Evolutionary conservation across 2,888 invertebrate species (phyloP).

Genomic region (Branchipolynoe longqiensis): DNA sequence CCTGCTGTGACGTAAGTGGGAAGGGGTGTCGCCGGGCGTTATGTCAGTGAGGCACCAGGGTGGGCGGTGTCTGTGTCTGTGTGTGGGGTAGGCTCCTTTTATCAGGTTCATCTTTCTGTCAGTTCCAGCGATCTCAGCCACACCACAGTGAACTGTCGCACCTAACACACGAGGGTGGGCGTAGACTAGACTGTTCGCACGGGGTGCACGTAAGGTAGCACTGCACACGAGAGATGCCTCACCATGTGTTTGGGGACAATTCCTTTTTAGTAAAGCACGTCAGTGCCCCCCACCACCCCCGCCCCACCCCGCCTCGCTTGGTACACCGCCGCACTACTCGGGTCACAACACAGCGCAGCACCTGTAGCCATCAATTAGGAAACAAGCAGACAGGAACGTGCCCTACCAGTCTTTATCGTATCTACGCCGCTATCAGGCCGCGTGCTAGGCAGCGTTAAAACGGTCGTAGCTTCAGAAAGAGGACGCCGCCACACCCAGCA

Average conservation of each 20-base stretch:
- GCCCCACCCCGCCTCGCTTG: neutral
- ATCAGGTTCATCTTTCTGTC: no score
- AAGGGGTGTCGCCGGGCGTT: neutral
- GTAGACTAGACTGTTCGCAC: no score
- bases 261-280: no score
- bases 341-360: conserved; percentile 12
- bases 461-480: no score
- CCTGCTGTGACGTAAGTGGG: conserved; percentile 6
- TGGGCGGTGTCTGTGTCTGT: no score
- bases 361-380: conserved; percentile 54
- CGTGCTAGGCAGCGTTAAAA: conserved; percentile 42
- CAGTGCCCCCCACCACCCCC: neutral
- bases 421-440: conserved; percentile 8
- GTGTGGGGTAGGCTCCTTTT: no score
- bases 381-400: conserved; percentile 54
- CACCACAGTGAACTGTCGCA: no score
- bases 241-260: no score
- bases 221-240: no score
- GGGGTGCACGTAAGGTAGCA: no score
- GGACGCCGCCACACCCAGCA: neutral
- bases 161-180: no score
- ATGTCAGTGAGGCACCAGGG: neutral
- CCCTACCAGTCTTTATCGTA: conserved; percentile 2
- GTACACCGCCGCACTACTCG: neutral
- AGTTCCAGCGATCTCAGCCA: no score